Conservation (phyloP, 2,113 vertebrate genomes). For the Channa argus region DNA sequence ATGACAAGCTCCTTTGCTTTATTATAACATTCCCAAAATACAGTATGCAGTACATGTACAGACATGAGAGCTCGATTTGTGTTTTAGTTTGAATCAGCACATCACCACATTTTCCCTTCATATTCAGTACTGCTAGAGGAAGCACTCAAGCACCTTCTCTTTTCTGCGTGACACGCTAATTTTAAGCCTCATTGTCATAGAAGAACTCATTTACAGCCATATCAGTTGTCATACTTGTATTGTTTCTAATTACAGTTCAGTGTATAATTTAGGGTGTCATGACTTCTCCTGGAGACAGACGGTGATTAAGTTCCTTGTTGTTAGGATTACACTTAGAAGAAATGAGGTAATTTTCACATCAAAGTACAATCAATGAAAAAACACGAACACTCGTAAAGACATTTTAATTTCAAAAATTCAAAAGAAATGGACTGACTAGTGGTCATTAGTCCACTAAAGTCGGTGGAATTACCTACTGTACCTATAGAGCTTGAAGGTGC, state of each 20-base stretch:
- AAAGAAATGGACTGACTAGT: constrained; percentile 14
- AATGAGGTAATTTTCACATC: constrained; percentile 24
- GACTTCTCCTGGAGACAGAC: constrained; percentile 58
- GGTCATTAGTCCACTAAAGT: constrained; percentile 1
- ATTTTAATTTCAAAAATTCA: neutral
- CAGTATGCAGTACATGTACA: no score
- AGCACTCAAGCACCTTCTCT: neutral
- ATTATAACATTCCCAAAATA: no score
- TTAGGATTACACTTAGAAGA: neutral
- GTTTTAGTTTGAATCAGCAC: neutral
- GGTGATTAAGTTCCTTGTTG: constrained; percentile 44
- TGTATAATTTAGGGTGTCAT: constrained; percentile 60
- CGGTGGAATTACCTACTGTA: no score
- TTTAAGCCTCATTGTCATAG: constrained; percentile 25
- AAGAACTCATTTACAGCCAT: constrained; percentile 23
- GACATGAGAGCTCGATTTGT: no score
- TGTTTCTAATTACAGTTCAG: constrained; percentile 64
- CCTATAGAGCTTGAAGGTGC: no score
- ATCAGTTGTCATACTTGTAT: constrained; percentile 60
- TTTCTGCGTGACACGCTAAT: no score
- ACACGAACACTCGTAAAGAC: constrained; percentile 1
- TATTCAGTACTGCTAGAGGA: neutral
- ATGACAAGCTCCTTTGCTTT: no score
- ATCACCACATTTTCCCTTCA: neutral
- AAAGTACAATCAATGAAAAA: neutral